Conservation (phyloP, 1,140 invertebrate genomes). For the Eumeta japonica region DNA sequence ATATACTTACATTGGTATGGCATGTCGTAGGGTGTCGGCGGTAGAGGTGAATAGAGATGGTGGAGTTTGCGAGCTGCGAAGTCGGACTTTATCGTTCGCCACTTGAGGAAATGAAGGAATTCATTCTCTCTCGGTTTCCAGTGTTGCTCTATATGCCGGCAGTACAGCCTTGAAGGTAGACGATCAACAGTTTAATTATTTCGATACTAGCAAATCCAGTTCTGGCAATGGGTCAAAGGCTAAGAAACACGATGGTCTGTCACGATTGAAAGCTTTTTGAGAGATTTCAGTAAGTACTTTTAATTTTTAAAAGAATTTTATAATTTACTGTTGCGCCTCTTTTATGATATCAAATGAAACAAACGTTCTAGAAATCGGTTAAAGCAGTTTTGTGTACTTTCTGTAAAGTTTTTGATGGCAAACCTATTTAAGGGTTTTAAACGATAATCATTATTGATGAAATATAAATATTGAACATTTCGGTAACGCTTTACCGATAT, state of each 20-base stretch:
- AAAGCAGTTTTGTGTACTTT: too few relatives aligned
- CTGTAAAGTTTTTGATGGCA: too few relatives aligned
- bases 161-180: constrained; percentile 31
- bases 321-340: too few relatives aligned
- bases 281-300: background rate
- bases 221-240: background rate
- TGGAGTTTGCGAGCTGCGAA: constrained; percentile 33
- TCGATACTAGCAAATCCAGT: background rate
- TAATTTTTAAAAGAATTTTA: too few relatives aligned
- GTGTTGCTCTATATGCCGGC: constrained; percentile 35
- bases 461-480: too few relatives aligned
- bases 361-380: too few relatives aligned
- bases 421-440: too few relatives aligned
- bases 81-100: constrained; percentile 30
- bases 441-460: too few relatives aligned
- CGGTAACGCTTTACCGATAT: too few relatives aligned
- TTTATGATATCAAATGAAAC: too few relatives aligned
- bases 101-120: constrained; percentile 32
- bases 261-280: background rate
- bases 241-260: background rate
- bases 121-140: constrained; percentile 27
- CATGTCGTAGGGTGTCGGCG: constrained; percentile 29
- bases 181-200: constrained; percentile 11
- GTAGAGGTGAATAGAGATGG: constrained; percentile 29
- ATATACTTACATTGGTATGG: constrained; percentile 37